These are phyloP conservation scores for Megalops atlanticus DNA, from an alignment of 2,113 vertebrate species.

Conservation along the genomic window DNA sequence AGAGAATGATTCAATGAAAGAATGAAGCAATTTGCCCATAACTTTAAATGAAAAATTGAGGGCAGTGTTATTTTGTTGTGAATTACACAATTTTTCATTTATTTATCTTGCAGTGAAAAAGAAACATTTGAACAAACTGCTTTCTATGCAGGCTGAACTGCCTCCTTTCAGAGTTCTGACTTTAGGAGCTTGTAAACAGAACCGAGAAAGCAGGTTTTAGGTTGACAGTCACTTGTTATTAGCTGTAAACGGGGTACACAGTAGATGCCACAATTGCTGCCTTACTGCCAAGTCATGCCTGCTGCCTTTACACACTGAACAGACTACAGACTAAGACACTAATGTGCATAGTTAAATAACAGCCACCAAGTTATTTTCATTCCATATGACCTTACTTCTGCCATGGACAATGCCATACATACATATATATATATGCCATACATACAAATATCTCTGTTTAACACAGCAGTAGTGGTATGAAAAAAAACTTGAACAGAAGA, in stretches of 20 bases:
- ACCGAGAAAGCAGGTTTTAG: background rate
- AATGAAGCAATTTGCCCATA: background rate
- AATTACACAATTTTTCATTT: background rate
- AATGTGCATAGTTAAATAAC: no score
- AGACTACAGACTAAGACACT: no score
- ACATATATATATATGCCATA: no score
- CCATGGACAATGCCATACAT: no score
- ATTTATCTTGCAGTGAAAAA: background rate
- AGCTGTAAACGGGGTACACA: background rate
- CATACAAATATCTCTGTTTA: conserved; percentile 1
- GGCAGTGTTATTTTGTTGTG: background rate
- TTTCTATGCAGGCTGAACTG: background rate
- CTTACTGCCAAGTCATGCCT: no score
- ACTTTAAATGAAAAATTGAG: background rate
- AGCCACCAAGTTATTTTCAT: no score
- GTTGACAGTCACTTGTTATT: background rate
- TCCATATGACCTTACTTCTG: no score
- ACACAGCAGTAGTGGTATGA: background rate
- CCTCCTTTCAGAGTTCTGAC: background rate
- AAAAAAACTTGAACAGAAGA: no score
- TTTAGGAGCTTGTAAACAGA: background rate
- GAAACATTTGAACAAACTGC: background rate
- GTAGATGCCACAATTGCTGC: no score
- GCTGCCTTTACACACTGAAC: no score
- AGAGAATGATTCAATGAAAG: conserved; percentile 16